Base-by-base conservation (phyloP, 2,888 invertebrate genomes). In the Pasiphila rectangulata region DNA sequence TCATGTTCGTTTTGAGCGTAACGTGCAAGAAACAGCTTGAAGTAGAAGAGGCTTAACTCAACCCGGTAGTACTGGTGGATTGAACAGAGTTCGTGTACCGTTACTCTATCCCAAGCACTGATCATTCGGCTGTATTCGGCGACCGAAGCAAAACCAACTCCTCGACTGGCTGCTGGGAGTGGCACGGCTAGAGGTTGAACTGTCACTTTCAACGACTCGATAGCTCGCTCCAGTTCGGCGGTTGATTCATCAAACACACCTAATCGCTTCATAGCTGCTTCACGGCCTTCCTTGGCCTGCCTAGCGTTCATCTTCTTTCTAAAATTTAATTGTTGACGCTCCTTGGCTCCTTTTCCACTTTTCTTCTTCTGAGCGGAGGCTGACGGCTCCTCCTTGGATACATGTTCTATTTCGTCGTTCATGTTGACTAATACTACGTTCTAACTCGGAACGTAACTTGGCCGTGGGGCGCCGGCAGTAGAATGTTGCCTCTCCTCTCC, bases 1-100 rank as follows among this genome's bases (percentile, higher is more conserved):
- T 37, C 19, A 4, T 4, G 19, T 4, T 19, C 19, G 4, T 19
- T 19, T 4, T 19, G 19, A 19, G 19, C 19, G 9, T 37, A 37
- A 7, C 37, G 37, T n/a, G 37, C 23, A 6, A 23, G 24, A 24
- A 10, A 24, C 5, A 37, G 10, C 13, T 37, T 37, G 24, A 23
- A 37, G 3, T 4, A 6, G 7, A 37, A 23, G 7, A 37, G 24
- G 9, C n/a, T 10, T 16, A 37, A 13, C 7, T 7, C 12, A 2
- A 37, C 37, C 2, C 37, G 3, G 13, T 37, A 37, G n/a, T 37
- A 37, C 23, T 37, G 37, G 12, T 23, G 13, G 23, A 37, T 37
- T 3, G 24, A 23, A 15, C 37, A 37, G 23, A 37, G n/a, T 24
- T 21, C 10, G 3, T 10, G 9, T 7, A 37, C 16, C 3, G 24